Base-by-base conservation (phyloP, 2,113 vertebrate species). In the Machaerirhynchus nigripectus region DNA sequence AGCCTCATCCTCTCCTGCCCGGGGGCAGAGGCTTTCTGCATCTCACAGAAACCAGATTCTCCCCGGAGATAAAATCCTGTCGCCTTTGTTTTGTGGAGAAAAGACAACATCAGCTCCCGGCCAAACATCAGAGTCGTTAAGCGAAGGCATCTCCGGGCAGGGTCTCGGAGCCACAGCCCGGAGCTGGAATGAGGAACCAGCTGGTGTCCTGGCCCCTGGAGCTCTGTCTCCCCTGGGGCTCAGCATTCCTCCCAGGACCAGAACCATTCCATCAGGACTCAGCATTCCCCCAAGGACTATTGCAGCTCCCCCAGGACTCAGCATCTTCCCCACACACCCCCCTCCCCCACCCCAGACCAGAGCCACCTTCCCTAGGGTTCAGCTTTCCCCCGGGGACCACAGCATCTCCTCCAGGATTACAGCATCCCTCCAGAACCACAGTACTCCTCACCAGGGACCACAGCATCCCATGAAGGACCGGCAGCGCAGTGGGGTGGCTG, bases 21-120 rank as follows among this genome's bases (percentile, higher is more conserved):
- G 7, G 44, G 53, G 90, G 82, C 75, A 91, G 75, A 94, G 63
- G 37, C 22, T 79, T 85, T 86, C 79, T 80, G 67, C 71, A 87
- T 69, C 63, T 76, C 86, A 95, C 70, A 94, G 73, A 83, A 88
- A 89, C 67, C 78, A 92, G 79, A 95, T 96, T 88, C 59, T 92
- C 50, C 40, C 44, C 11, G 3, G 67, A 96, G 96, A 96, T 97
- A 97, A 97, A 94, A 90, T 55, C 50, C n/a, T 2, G 27, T 71
- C 5, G 57, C 67, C 88, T 97, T 97, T 96, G 94, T 94, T 68
- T 88, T 52, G 71, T 37, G 46, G 63, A 93, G 64, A 76, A 85
- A 93, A 90, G 82, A 88, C 88, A 93, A 90, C 49, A 69, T 84
- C 59, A 92, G 31, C 67, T 90, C 63, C 57, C 4, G 17, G 75